Evolutionary conservation across 2,797 vertebrate genomes (phyloP), one percentile per base, ranked within the genome.

Genomic region (Sternarchorhynchus goeldii): DNA sequence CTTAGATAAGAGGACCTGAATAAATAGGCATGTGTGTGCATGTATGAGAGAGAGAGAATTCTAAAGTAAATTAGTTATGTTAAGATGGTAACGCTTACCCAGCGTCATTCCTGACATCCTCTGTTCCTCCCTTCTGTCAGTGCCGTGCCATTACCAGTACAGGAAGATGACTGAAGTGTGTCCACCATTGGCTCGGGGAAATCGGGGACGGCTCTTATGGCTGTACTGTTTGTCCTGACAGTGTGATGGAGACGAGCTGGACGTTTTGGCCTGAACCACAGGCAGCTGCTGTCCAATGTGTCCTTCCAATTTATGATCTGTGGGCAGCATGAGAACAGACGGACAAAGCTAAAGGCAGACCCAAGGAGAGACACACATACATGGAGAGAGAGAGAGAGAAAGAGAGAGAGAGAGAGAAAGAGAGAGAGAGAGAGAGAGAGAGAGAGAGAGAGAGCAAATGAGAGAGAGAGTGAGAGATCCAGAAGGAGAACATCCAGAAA

Each of bases 211-310:
- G 32, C 32, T 2, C 53, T 59, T 41, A 36, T 69, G 65, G 58
- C 73, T 31, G 45, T 41, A 60, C 17, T 64, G 76, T 63, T 77
- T 31, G 31, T 63, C 36, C 14, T 60, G 59, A 58, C 55, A 70
- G 76, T 67, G 57, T 63, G 57, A 25, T 41, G 29, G 77, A 31
- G 39, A 36, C 32, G 25, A 65, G 12, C 76, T 70, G 29, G 25
- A 45, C 32, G 60, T 74, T 69, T 74, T 79, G 60, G 76, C 39
- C 25, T 64, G 45, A 79, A 72, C 50, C 29, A 67, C 39, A 41
- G 53, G 36, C 80, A 82, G 84, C 72, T 85, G 81, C 72, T 85
- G 81, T 77, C 53, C 66, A 58, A 41, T 36, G n/a, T 79, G 73
- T 73, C 67, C 75, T 63, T 80, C 67, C 58, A 76, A 10, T 72